Percentiles rank a stretch among this genome's conserved stretches.
phyloP scores from a whole-genome alignment of 1,140 invertebrate genomes.

The Spodoptera litura region DNA sequence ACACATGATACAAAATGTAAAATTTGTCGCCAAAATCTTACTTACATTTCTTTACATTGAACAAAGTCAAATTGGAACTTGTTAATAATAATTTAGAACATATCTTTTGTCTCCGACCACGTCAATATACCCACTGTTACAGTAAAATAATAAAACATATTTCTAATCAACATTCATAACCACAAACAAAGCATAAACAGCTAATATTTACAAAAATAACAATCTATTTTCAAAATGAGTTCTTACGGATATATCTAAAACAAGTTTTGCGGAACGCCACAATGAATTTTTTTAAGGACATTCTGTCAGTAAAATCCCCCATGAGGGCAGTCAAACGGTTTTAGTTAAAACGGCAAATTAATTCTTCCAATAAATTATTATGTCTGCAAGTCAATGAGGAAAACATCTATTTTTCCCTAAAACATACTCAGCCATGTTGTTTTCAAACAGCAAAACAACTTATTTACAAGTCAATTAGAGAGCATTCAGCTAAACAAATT shows the following conservation, averaged over 20 bases:
- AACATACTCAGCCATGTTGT: background rate
- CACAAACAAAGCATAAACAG: background rate
- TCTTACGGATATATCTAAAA: background rate
- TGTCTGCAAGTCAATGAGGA: slow-evolving; percentile 15
- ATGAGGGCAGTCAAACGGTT: slow-evolving; percentile 34
- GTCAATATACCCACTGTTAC: no score
- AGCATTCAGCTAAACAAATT: slow-evolving; percentile 4
- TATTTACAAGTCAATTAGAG: slow-evolving; percentile 33
- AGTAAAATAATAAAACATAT: background rate
- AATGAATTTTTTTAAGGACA: slow-evolving; percentile 8
- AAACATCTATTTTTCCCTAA: slow-evolving; percentile 14
- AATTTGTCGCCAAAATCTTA: no score
- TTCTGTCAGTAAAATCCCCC: slow-evolving; percentile 16
- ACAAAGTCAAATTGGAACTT: no score
- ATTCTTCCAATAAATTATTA: slow-evolving; percentile 13
- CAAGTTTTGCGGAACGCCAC: background rate
- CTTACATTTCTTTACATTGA: no score
- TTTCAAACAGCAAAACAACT: slow-evolving; percentile 16
- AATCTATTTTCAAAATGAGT: background rate
- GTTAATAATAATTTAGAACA: no score
- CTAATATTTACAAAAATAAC: slow-evolving; percentile 21
- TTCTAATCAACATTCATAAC: background rate
- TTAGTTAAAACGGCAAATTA: background rate
- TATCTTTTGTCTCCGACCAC: no score
- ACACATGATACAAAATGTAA: no score